A percentile compares a stretch with the other conserved stretches of the same genome.
Evolutionary conservation across 1,140 invertebrate genomes (phyloP).

Genomic region (Neodiprion lecontei): DNA sequence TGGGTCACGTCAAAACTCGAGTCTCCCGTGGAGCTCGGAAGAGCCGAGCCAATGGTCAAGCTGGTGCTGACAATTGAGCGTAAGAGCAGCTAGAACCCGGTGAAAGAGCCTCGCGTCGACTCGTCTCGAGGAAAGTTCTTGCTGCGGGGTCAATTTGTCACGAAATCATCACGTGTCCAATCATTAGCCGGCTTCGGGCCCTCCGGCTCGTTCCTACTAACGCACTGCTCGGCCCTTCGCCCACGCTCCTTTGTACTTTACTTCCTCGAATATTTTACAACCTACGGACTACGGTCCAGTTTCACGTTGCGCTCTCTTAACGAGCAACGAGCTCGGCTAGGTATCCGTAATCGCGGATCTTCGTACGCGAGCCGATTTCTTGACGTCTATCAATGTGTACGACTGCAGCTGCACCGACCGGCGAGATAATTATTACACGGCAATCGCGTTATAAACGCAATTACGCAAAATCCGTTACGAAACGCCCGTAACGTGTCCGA

Average conservation of each 20-base stretch:
- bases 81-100: background rate
- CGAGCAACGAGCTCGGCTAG: too few species aligned
- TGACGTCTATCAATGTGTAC: too few species aligned
- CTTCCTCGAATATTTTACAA: too few species aligned
- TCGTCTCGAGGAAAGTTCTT: background rate
- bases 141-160: background rate
- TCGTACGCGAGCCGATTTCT: too few species aligned
- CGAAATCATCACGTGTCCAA: background rate
- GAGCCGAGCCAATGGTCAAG: background rate
- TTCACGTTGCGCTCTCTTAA: too few species aligned
- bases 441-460: too few species aligned
- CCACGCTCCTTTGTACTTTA: background rate
- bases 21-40: background rate
- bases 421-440: too few species aligned
- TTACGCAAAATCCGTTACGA: too few species aligned
- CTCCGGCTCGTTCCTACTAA: background rate
- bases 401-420: too few species aligned
- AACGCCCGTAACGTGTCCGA: too few species aligned
- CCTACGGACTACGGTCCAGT: too few species aligned
- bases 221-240: background rate
- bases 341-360: too few species aligned
- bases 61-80: background rate
- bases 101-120: background rate
- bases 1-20: background rate
- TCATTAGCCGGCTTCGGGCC: background rate